These are phyloP conservation scores for Pipistrellus pipistrellus DNA, from an alignment of 2,797 vertebrate genomes.

Conservation along the genomic window DNA sequence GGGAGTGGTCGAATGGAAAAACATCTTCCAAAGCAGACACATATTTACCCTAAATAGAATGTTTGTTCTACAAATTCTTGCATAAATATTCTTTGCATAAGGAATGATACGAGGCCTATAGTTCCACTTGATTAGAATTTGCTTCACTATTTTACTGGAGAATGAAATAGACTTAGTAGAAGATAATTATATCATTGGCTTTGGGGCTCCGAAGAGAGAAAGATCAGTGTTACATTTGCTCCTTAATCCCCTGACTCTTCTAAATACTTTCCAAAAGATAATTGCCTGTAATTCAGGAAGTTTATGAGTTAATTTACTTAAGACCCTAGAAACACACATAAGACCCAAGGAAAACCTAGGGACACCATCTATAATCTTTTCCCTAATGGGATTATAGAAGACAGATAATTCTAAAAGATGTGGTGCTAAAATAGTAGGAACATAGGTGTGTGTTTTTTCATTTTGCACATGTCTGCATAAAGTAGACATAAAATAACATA, in stretches of 20 bases:
- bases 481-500: conserved; percentile 14
- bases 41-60: background rate
- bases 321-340: conserved; percentile 66
- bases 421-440: conserved; percentile 41
- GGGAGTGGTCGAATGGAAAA: background rate
- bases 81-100: conserved; percentile 3
- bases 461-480: background rate
- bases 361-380: conserved; percentile 24
- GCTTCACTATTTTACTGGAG: background rate
- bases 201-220: conserved; percentile 27
- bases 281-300: conserved; percentile 76
- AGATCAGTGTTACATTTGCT: background rate
- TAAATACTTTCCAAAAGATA: conserved; percentile 69
- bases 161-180: conserved; percentile 63
- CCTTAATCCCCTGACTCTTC: conserved; percentile 67
- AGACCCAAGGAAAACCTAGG: background rate
- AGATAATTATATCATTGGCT: conserved; percentile 70
- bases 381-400: conserved; percentile 47
- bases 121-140: background rate
- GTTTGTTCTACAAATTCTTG: conserved; percentile 1
- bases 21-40: background rate
- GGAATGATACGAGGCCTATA: background rate
- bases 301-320: conserved; percentile 72
- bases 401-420: conserved; percentile 34
- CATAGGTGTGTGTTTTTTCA: background rate